Evolutionary conservation across 2,797 vertebrate species (phyloP).

Genomic region (Liparis tanakae): DNA sequence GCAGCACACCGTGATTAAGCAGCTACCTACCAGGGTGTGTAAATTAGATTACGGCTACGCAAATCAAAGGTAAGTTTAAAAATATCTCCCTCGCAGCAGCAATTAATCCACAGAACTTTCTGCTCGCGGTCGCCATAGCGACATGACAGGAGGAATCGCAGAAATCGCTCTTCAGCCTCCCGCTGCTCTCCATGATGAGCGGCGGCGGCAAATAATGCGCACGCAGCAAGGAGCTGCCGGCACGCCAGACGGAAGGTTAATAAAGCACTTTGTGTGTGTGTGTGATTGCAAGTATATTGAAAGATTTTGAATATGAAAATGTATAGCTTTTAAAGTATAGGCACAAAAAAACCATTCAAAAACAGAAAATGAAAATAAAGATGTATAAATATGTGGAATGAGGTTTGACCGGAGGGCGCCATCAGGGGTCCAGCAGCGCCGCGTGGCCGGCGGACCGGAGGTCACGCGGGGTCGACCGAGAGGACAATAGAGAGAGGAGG

Average conservation of each 20-base stretch:
- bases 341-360: neutral
- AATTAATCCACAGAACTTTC: constrained; percentile 54
- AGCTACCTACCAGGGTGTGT: constrained; percentile 46
- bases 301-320: neutral
- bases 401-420: neutral
- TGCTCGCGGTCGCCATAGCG: constrained; percentile 43
- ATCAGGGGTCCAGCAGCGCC: constrained; percentile 8
- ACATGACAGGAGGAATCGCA: constrained; percentile 22
- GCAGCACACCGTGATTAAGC: constrained; percentile 48
- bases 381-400: neutral
- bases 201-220: constrained; percentile 12
- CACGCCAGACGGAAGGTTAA: constrained; percentile 13
- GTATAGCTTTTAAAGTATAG: too few relatives aligned
- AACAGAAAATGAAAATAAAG: neutral
- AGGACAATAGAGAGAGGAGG: constrained; percentile 33
- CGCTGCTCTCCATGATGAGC: constrained; percentile 34
- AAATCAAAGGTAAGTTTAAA: constrained; percentile 55
- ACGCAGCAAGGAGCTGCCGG: neutral
- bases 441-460: neutral
- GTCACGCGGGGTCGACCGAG: constrained; percentile 2
- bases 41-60: constrained; percentile 59
- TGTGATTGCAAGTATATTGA: neutral
- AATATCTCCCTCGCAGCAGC: constrained; percentile 45
- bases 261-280: neutral
- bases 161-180: constrained; percentile 34